Base-by-base conservation (phyloP, 1,140 invertebrate species). In the Drosophila watanabei region DNA sequence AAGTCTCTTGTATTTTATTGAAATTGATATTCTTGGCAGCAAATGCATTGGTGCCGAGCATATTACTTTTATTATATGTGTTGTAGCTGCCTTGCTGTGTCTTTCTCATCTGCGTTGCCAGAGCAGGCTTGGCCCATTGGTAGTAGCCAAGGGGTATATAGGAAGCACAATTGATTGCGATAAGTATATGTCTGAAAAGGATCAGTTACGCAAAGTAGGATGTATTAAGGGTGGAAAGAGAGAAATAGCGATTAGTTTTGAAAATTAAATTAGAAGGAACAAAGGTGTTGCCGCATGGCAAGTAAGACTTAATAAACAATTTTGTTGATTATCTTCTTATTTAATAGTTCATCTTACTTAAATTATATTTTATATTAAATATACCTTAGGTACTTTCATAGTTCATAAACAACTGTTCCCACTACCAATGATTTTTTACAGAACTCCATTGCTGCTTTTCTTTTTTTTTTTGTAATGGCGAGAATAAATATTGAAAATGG, bases 31-130 rank as follows among this genome's bases (percentile, higher is more conserved):
- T 89, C 85, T 89, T 90, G 85, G 85, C 79, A 85, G 70, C 78
- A 77, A 89, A 89, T 89, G 85, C 85, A 89, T 89, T 89, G 88
- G 81, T 83, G 86, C 86, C 81, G 66, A 90, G 85, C 85, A 89
- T 89, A 89, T 90, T 89, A 89, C 85, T 89, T 89, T 89, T 89
- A 89, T 89, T 89, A 90, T 90, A 89, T 89, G 73, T 78, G 73
- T 78, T 90, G 85, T 85, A 89, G 66, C 66, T 73, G 68, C 45
- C 75, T 77, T 39, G 54, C 75, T 66, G 61, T 77, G 72, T 77
- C 71, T 59, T 59, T 59, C 70, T 65, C 71, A 75, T 76, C 41
- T 66, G 72, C 52, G 32, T 65, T 35, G 43, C 7, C 48, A 56
- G 16, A 68, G 37, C 63, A 20, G 32, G 62, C 46, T 69, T 37